Percentiles rank a stretch among this genome's conserved stretches.
Evolutionary conservation across 2,888 invertebrate genomes (phyloP).

Genomic region (Ernsta delagoae): DNA sequence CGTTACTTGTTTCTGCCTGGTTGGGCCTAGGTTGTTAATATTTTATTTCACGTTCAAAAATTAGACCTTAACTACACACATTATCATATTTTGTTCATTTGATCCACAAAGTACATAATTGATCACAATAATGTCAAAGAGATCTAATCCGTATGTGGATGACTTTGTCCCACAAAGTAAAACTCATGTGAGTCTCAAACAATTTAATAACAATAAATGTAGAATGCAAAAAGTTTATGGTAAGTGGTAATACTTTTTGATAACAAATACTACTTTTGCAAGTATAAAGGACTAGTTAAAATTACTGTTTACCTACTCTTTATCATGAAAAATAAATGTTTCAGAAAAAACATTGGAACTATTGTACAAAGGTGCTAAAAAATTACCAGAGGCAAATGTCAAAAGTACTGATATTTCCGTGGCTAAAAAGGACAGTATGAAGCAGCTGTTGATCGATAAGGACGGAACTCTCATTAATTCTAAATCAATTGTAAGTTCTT

Average conservation of each 20-base stretch:
- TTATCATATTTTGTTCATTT: too few species aligned
- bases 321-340: conserved; percentile 14
- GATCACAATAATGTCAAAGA: conserved; percentile 63
- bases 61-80: too few species aligned
- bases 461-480: conserved; percentile 65
- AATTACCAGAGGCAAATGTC: conserved; percentile 45
- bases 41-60: too few species aligned
- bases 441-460: conserved; percentile 70
- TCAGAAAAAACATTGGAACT: conserved; percentile 72
- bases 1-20: too few species aligned
- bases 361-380: conserved; percentile 70
- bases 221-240: conserved; percentile 74
- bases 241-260: conserved; percentile 45
- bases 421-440: conserved; percentile 62
- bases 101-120: too few species aligned
- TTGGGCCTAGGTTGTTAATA: too few species aligned
- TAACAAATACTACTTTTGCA: too few species aligned
- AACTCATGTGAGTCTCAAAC: conserved; percentile 70
- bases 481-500: conserved; percentile 56
- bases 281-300: too few species aligned
- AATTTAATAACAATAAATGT: conserved; percentile 74
- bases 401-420: conserved; percentile 39
- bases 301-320: too few species aligned
- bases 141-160: conserved; percentile 72
- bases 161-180: conserved; percentile 77